A percentile compares a stretch with the other conserved stretches of the same genome.
Evolutionary conservation across 1,140 invertebrate genomes (phyloP).

Genomic region (Tetramorium simillimum): DNA sequence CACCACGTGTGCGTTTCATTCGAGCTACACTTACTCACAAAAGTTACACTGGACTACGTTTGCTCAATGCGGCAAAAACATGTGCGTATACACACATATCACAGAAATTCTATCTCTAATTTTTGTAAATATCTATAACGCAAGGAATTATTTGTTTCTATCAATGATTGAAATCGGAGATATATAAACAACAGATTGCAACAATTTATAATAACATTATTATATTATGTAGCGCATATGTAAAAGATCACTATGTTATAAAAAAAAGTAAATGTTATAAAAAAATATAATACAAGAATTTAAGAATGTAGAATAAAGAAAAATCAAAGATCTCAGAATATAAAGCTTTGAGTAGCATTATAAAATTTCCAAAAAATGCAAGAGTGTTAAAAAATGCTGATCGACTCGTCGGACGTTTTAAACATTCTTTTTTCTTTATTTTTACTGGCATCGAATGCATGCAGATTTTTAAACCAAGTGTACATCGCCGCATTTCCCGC

Average conservation of each 20-base stretch:
- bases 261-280: too few relatives aligned
- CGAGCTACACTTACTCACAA: constrained; percentile 46
- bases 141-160: neutral
- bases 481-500: neutral
- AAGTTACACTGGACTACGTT: constrained; percentile 1
- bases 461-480: constrained; percentile 29
- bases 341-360: neutral
- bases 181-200: neutral
- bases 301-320: neutral
- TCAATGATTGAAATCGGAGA: neutral
- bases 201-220: neutral
- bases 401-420: neutral
- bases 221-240: neutral
- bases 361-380: neutral
- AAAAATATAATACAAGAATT: neutral
- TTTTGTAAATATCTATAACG: neutral
- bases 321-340: neutral
- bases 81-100: too few relatives aligned
- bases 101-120: neutral
- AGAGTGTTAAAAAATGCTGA: neutral
- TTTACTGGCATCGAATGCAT: neutral
- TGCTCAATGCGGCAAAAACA: neutral
- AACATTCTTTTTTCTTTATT: neutral
- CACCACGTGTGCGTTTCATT: constrained; percentile 25
- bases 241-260: neutral